Evolutionary conservation across 2,113 vertebrate genomes (phyloP).

Genomic region (Chaetodon trifascialis): DNA sequence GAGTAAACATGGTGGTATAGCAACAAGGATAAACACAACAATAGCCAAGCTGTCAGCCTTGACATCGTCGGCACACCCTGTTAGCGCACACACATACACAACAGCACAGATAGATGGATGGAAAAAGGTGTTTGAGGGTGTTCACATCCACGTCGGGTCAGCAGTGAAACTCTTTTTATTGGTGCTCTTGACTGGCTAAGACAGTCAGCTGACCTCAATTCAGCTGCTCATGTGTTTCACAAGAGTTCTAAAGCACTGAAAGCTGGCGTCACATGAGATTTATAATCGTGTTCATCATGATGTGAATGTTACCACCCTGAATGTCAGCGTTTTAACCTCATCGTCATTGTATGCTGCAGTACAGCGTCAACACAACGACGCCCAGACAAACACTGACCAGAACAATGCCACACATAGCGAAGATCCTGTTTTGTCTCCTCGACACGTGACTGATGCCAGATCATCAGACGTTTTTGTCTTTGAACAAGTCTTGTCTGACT

Average conservation of each 20-base stretch:
- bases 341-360: background rate
- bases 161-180: background rate
- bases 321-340: background rate
- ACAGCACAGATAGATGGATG: background rate
- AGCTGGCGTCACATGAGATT: background rate
- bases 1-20: slow-evolving; percentile 19
- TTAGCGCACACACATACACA: background rate
- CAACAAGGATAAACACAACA: slow-evolving; percentile 11
- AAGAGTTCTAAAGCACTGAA: no score
- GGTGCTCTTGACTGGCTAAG: no score
- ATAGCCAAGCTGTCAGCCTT: background rate
- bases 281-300: background rate
- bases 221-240: no score
- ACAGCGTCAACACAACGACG: background rate
- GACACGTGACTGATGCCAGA: background rate
- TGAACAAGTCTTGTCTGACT: background rate
- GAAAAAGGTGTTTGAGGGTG: background rate
- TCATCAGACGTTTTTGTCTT: background rate
- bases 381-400: no score
- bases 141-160: background rate
- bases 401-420: background rate
- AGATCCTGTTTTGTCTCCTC: background rate
- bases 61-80: background rate
- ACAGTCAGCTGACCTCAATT: no score
- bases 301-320: background rate